phyloP scores from a whole-genome alignment of 2,797 vertebrate species.

The Psittacula echo region DNA sequence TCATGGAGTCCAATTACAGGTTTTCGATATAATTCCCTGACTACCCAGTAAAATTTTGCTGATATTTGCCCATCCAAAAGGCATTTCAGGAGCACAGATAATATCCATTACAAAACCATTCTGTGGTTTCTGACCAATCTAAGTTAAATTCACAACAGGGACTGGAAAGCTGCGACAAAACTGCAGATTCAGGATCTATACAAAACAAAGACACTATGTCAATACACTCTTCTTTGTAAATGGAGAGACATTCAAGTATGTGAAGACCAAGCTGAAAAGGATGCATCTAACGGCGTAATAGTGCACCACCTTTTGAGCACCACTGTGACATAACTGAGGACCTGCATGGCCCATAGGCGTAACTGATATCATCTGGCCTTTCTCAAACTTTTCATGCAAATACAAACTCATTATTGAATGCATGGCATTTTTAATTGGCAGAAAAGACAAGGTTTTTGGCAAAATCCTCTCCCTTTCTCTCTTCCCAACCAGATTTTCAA shows the following conservation, averaged over 20 bases:
- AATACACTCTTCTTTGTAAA: neutral
- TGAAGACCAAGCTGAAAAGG: neutral
- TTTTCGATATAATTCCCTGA: conserved; percentile 76
- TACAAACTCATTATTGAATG: neutral
- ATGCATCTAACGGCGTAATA: neutral
- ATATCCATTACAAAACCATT: conserved; percentile 73
- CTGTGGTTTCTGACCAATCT: conserved; percentile 68
- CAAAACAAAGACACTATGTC: conserved; percentile 61
- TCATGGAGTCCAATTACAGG: conserved; percentile 73
- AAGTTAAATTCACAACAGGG: conserved; percentile 73
- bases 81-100: conserved; percentile 68
- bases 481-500: neutral
- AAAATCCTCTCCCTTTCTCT: neutral
- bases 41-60: conserved; percentile 79
- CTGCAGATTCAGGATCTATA: conserved; percentile 66
- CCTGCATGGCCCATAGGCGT: neutral
- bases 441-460: neutral
- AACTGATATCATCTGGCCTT: neutral
- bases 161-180: conserved; percentile 58
- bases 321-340: neutral
- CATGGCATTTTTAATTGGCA: neutral
- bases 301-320: neutral
- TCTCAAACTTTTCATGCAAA: neutral
- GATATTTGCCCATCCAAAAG: conserved; percentile 75
- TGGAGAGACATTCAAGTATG: neutral